These are phyloP conservation scores for Drosophila yakuba DNA, from an alignment of 1,140 invertebrate species.

Conservation along the genomic window DNA sequence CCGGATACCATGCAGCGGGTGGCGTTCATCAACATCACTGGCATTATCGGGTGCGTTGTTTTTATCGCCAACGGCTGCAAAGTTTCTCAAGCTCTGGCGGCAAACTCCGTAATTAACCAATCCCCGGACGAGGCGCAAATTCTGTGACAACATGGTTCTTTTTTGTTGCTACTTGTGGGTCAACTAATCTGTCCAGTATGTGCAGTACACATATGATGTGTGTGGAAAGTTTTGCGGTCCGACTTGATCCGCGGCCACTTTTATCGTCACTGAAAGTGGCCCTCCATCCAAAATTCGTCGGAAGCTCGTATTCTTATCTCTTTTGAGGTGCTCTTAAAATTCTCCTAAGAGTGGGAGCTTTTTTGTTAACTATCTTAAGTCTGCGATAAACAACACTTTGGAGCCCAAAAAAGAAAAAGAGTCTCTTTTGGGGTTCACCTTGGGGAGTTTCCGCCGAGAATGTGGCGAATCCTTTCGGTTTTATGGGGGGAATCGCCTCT, in stretches of 20 bases:
- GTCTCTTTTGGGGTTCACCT: slow-evolving; percentile 22
- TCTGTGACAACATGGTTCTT: slow-evolving; percentile 25
- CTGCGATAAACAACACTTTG: slow-evolving; percentile 7
- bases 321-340: slow-evolving; percentile 13
- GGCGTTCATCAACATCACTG: slow-evolving; percentile 36
- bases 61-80: slow-evolving; percentile 47
- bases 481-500: slow-evolving; percentile 8
- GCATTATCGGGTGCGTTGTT: slow-evolving; percentile 18
- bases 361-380: slow-evolving; percentile 10
- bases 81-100: slow-evolving; percentile 65
- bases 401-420: background rate
- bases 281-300: slow-evolving; percentile 10
- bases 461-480: slow-evolving; percentile 34
- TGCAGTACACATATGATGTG: slow-evolving; percentile 6
- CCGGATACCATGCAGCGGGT: slow-evolving; percentile 87
- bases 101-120: slow-evolving; percentile 45
- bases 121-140: slow-evolving; percentile 15
- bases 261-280: slow-evolving; percentile 45
- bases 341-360: slow-evolving; percentile 24
- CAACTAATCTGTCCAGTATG: slow-evolving; percentile 27
- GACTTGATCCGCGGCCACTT: slow-evolving; percentile 42
- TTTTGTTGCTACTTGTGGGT: slow-evolving; percentile 7
- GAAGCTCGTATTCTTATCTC: slow-evolving; percentile 30
- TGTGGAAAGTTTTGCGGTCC: slow-evolving; percentile 42
- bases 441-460: slow-evolving; percentile 42